Evolutionary conservation across 1,140 invertebrate genomes (phyloP).

Genomic region (Octopus sinensis): DNA sequence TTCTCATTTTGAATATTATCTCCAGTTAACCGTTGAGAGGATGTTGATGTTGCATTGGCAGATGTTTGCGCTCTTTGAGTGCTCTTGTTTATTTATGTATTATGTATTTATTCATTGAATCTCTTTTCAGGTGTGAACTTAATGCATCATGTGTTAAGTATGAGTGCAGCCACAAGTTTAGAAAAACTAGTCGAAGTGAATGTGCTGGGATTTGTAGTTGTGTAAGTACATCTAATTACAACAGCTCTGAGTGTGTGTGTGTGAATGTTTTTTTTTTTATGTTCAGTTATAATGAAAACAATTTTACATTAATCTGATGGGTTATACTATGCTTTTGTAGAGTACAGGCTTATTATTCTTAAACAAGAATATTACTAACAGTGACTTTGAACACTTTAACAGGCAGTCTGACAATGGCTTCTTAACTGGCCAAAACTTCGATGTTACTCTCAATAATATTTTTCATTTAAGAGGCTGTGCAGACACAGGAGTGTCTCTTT

Average conservation of each 20-base stretch:
- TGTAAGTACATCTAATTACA: constrained; percentile 69
- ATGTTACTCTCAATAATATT: too few species aligned
- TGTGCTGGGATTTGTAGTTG: constrained; percentile 87
- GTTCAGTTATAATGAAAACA: not conserved
- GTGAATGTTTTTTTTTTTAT: not conserved
- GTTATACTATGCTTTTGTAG: too few species aligned
- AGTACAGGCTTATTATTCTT: not conserved
- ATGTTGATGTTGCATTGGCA: too few species aligned
- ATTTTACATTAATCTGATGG: too few species aligned
- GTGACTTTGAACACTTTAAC: not conserved
- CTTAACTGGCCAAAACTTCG: too few species aligned
- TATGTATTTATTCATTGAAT: too few species aligned
- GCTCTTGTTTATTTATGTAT: too few species aligned
- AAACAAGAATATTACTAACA: not conserved
- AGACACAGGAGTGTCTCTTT: too few species aligned
- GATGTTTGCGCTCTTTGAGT: too few species aligned
- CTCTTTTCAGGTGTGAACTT: constrained; percentile 61
- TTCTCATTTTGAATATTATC: too few species aligned
- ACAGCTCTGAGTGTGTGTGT: not conserved
- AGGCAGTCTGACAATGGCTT: not conserved
- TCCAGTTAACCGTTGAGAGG: too few species aligned
- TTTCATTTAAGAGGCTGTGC: too few species aligned
- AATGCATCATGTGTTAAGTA: constrained; percentile 82
- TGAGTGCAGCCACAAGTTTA: constrained; percentile 68
- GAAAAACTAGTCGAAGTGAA: constrained; percentile 80